Evolutionary conservation across 2,888 invertebrate genomes (phyloP), one percentile per base, ranked within the genome.

Genomic region (Polymixis lichenea): DNA sequence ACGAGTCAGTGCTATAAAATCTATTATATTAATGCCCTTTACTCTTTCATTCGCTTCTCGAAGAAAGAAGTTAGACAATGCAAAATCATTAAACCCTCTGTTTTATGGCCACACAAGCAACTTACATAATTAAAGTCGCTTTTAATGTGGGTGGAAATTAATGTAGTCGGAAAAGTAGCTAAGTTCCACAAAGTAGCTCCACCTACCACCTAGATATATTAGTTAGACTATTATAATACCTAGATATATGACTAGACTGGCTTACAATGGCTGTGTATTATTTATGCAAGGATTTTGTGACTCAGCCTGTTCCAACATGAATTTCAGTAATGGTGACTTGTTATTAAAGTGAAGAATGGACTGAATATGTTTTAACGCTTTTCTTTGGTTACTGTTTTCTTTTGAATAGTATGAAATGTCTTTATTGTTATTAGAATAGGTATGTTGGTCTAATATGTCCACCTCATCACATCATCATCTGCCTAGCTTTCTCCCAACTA

Each of bases 131-230:
- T 95, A 92, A 95, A 92, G 68, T 83, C 82, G 91, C 93, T 93
- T 93, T 95, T 95, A 95, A 95, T 93, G 94, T 93, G 91, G 91
- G 92, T 92, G 91, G 84, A 95, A 94, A 95, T 95, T 95, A 95
- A 95, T 95, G 95, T 92, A 92, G 92, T 92, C 85, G 89, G 92
- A 91, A 94, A 95, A 95, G 94, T 94, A 62, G 60, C 68, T 49
- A 84, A 82, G 64, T 82, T 60, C 74, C 71, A 77, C 75, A 79
- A 75, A 86, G 80, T 78, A 73, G 46, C 49, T 32, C 22, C 49
- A 32, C 72, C 38, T 55, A n/a, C 38, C 38, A 25, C 77, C 58
- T 55, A 68, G 67, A 46, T 73, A 77, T 77, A 73, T 74, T 65
- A 78, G 64, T 55, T 75, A 62, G 61, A 78, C 66, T 77, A 77